Evolutionary conservation across 2,113 vertebrate species (phyloP), one percentile per base, ranked within the genome.

Genomic region (Psettodes erumei): DNA sequence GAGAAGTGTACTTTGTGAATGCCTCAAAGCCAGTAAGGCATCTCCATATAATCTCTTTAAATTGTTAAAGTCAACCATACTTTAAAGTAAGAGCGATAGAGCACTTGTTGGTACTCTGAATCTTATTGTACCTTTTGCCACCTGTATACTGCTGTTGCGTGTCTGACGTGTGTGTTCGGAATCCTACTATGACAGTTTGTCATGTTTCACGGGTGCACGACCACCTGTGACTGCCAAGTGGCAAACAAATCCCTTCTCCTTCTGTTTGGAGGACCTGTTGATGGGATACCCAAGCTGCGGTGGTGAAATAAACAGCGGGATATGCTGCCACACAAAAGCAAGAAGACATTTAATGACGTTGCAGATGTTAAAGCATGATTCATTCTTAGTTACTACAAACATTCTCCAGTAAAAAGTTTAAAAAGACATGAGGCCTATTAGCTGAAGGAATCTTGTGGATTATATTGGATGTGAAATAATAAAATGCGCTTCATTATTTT

Each of bases 1-100:
- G 19, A 70, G 73, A 3, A 43, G 71, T 85, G 75, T 66, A 47
- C 37, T 77, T 62, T 67, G 25, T 71, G 75, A 38, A 65, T 55
- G 30, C 28, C 77, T 30, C 65, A 21, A 79, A 86, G 68, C 68
- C 75, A 55, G 25, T 59, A 8, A 59, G 54, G 38, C 69, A n/a
- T 72, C 47, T 81, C 40, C n/a, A 43, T 42, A 40, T 79, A 48
- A 76, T 68, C 33, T 48, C 51, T 71, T 71, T 32, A 48, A 73
- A 61, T 27, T 33, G 56, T 54, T 50, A 6, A 67, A 33, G 28
- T 60, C 35, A 43, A 55, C 60, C 48, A 42, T 2, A 45, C n/a
- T 5, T 63, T 21, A 28, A 32, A 37, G 27, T 42, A 12, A 32
- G 21, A 56, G 18, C 1, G 27, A 37, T 28, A 8, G 3, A 51